Base-by-base conservation (phyloP, 2,113 vertebrate genomes). In the Centropristis striata region DNA sequence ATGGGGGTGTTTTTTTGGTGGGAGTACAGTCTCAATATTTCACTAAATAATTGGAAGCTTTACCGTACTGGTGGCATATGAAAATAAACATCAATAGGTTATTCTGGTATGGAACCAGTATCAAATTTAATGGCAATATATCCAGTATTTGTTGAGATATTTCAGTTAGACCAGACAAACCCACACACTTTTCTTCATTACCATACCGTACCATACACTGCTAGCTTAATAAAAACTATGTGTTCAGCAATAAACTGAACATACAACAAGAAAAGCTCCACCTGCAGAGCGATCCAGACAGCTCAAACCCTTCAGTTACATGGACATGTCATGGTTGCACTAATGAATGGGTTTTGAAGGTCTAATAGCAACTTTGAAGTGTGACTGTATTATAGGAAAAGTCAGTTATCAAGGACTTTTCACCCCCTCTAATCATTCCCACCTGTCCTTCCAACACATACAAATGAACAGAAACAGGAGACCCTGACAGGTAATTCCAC, bases 331-430 rank as follows among this genome's bases (percentile, higher is more conserved):
- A 50, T 54, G 59, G 76, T 53, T 73, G 6, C 6, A 5, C 25
- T 64, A 65, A 61, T 63, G 11, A 64, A 71, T 10, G 1, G 21
- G 39, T n/a, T 71, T 71, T 53, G 12, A 54, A 49, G 28, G 42
- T 83, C 41, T 32, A 54, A 72, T 61, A 27, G 54, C 46, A 72
- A 58, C 80, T 54, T 67, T 54, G 32, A 53, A 44, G 60, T 60
- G 13, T 23, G 42, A 36, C 18, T 28, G 18, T 63, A 75, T 65
- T 1, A 9, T 32, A 37, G 49, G 50, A 58, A 66, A 59, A 44
- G 65, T n/a, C 65, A 80, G 6, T 75, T 70, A 47, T 47, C 36
- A 65, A 59, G 51, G 51, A 64, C 41, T 13, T 23, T 27, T 32
- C 16, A 15, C 47, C 49, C 16, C 42, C 20, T 60, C 27, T 47